Base-by-base conservation (phyloP, 1,140 invertebrate species). In the Micrasema longulum region DNA sequence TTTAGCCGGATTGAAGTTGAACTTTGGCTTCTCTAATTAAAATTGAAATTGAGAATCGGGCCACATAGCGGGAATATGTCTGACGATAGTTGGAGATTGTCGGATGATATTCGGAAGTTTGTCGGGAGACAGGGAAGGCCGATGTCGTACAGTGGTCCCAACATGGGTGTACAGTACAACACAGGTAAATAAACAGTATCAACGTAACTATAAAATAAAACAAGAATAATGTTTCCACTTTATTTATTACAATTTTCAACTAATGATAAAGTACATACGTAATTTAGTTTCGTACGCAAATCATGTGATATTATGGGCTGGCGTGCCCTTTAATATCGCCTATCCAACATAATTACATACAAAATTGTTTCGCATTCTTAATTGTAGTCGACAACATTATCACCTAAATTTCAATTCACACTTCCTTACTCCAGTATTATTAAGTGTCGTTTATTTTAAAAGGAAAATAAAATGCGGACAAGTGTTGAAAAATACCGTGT, bases 221-320 rank as follows among this genome's bases (percentile, higher is more conserved):
- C 18, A 23, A 64, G 11, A 31, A 4, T 26, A 18, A 41, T 35
- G 50, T 43, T 55, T 68, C 38, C 48, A 52, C 55, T 68, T 68
- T 68, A 53, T 68, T 68, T 68, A 68, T 68, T 68, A 68, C 65
- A 68, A 68, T 68, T 53, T 66, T 68, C 35, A 68, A 55, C 65
- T 68, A 68, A 68, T 68, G 65, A 68, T 68, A 68, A 52, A 68
- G 36, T 68, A 68, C 65, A 68, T 68, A 68, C 50, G 35, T 68
- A 52, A 67, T 38, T 67, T 48, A 68, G 50, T 68, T 68, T 41
- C 57, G 57, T 43, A 62, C 38, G 57, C 57, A 62, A 41, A 62
- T 43, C 57, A 52, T 43, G 57, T 43, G 57, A 43, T 36, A 10
- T 26, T 16, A n/a, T 1, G 38, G 36, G 38, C 50, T 52, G 65